Evolutionary conservation across 2,113 vertebrate genomes (phyloP).

Genomic region (Nyctereutes procyonoides): DNA sequence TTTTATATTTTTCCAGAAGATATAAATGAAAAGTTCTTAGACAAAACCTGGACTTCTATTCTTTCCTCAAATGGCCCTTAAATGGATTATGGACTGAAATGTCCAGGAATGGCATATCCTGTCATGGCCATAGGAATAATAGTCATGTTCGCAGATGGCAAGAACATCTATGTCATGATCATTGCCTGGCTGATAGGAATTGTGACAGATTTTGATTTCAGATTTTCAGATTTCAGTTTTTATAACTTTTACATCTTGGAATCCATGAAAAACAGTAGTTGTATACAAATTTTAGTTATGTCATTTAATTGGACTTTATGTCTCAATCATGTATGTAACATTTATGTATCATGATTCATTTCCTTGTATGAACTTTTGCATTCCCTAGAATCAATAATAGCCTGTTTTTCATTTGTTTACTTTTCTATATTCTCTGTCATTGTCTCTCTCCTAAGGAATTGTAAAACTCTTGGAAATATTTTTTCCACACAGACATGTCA

Average conservation of each 20-base stretch:
- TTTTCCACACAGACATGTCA: not conserved
- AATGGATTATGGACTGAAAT: not conserved
- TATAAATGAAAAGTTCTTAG: not conserved
- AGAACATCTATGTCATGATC: not conserved
- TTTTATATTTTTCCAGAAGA: not conserved
- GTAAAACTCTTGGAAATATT: not conserved
- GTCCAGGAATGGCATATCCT: not conserved
- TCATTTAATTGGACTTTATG: not conserved
- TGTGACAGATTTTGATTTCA: not conserved
- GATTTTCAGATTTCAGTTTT: constrained; percentile 41
- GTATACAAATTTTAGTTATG: not conserved
- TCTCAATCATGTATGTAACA: not conserved
- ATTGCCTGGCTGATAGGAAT: not conserved
- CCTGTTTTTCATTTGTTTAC: not conserved
- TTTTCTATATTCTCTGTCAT: not conserved
- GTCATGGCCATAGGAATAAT: not conserved
- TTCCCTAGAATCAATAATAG: not conserved
- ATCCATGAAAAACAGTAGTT: not conserved
- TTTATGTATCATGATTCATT: not conserved
- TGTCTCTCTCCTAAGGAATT: not conserved
- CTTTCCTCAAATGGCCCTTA: not conserved
- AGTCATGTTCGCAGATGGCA: not conserved
- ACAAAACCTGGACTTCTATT: not conserved
- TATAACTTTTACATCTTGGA: not conserved
- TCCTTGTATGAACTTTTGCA: not conserved